Evolutionary conservation across 2,113 vertebrate genomes (phyloP), one percentile per base, ranked within the genome.

Genomic region (Corydoras maculifer): DNA sequence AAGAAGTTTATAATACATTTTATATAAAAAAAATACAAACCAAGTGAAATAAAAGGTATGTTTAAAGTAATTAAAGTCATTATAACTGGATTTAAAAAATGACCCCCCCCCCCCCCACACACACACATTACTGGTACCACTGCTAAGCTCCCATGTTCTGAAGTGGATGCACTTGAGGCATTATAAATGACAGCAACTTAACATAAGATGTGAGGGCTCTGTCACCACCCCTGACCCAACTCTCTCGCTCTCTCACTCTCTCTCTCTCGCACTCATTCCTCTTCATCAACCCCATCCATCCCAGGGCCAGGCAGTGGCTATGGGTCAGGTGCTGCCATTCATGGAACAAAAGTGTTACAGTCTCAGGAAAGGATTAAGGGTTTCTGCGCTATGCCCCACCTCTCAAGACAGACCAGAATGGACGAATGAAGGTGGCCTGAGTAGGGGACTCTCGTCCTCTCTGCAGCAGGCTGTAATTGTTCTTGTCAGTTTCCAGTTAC

Each of bases 101-200:
- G 18, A 43, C 7, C 35, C 35, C 35, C 35, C 35, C 35, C 35
- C 35, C 3, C 32, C 3, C 32, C 82, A 78, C 29, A 50, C 74
- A 64, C 64, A 35, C 69, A 60, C 25, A 18, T 58, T 59, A 43
- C 68, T 67, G 62, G 63, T 59, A 64, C 65, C 70, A 58, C 58
- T 53, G 78, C 83, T 88, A 90, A 90, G 87, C 88, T 80, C 85
- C 85, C 78, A 77, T 77, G 79, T 77, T 88, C 82, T 90, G 86
- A 90, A 91, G 89, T 91, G 90, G 87, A 83, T 84, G 88, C 90
- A 90, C 90, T 91, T 87, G 87, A 90, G 86, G 87, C 85, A 82
- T 83, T 88, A 84, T 87, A 90, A 90, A 87, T 90, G 88, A 88
- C 88, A 89, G 87, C 86, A 88, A 88, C 85, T 89, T 89, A 89